These are phyloP conservation scores for Anguilla marmorata DNA, from an alignment of 2,797 vertebrate genomes.

Conservation along the genomic window DNA sequence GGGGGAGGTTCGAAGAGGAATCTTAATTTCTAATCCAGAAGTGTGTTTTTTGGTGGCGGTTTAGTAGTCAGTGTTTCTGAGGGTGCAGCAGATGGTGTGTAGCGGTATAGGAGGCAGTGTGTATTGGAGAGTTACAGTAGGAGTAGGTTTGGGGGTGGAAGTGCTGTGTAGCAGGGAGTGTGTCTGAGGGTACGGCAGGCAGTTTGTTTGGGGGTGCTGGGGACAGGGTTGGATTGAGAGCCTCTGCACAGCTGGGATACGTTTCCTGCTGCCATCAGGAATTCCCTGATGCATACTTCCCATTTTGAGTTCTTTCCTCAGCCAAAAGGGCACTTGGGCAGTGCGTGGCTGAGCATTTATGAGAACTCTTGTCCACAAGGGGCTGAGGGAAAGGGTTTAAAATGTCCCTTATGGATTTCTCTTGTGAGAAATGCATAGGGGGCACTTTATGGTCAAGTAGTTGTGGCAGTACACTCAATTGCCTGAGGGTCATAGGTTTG, in stretches of 20 bases:
- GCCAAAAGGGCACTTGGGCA: slow-evolving; percentile 46
- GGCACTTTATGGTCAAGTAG: not conserved
- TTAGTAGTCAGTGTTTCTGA: too few relatives aligned
- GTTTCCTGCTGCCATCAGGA: slow-evolving; percentile 59
- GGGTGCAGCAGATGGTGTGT: too few relatives aligned
- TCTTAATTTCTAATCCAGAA: too few relatives aligned
- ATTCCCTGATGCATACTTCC: slow-evolving; percentile 36
- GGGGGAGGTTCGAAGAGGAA: too few relatives aligned
- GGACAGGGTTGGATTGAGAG: slow-evolving; percentile 24
- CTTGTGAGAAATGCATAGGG: slow-evolving; percentile 1
- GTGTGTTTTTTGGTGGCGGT: not conserved
- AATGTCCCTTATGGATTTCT: not conserved
- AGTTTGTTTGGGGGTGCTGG: not conserved
- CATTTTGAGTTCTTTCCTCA: slow-evolving; percentile 36
- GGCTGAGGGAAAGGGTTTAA: not conserved
- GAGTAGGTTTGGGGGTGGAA: not conserved
- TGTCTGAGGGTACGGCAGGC: not conserved
- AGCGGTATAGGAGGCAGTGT: too few relatives aligned
- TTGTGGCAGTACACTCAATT: not conserved
- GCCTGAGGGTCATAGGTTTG: slow-evolving; percentile 4
- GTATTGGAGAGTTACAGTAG: too few relatives aligned
- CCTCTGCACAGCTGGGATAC: slow-evolving; percentile 60
- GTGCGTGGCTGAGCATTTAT: slow-evolving; percentile 52
- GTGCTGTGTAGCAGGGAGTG: not conserved
- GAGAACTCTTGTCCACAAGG: slow-evolving; percentile 31